Evolutionary conservation across 2,113 vertebrate genomes (phyloP), one percentile per base, ranked within the genome.

Genomic region (Tragelaphus strepsiceros): DNA sequence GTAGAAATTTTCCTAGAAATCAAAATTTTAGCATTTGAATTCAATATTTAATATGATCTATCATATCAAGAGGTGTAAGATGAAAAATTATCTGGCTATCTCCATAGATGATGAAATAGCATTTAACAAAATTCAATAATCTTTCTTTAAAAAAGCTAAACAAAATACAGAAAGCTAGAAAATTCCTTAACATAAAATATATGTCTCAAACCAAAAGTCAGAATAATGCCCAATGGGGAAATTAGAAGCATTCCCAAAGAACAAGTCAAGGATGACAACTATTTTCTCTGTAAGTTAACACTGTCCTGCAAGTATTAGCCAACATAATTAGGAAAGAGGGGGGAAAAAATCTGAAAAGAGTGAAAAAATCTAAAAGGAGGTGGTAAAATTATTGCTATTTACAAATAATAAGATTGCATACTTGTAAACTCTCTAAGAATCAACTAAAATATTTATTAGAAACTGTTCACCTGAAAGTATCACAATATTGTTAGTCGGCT

Each of bases 121-220:
- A 83, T 74, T 96, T 89, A 93, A 77, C 77, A 93, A 93, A 83
- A 83, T n/a, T 84, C 28, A 89, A 82, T 5, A 49, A 88, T 11
- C n/a, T 83, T 93, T 82, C 84, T 88, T 54, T 17, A 81, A 86
- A 28, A 53, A 95, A 74, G 39, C 7, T 54, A 67, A 61, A 78
- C 30, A 64, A 78, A 67, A 49, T 19, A 46, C 71, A 43, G 46
- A 35, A 51, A 58, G 32, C 10, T 59, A 71, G 43, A 94, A 91
- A 91, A 61, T 30, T 84, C 59, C 39, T 92, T 88, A 88, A 88
- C n/a, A 82, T 88, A 80, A 94, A 94, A 91, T 61, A 89, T 17
- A 78, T 54, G 39, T 54, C n/a, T 67, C 53, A 86, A 82, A 46
- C 28, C 53, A 35, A 91, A 94, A 96, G 61, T 87, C 71, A 96